Evolutionary conservation across 2,797 vertebrate species (phyloP).

Genomic region (Aselliscus stoliczkanus): DNA sequence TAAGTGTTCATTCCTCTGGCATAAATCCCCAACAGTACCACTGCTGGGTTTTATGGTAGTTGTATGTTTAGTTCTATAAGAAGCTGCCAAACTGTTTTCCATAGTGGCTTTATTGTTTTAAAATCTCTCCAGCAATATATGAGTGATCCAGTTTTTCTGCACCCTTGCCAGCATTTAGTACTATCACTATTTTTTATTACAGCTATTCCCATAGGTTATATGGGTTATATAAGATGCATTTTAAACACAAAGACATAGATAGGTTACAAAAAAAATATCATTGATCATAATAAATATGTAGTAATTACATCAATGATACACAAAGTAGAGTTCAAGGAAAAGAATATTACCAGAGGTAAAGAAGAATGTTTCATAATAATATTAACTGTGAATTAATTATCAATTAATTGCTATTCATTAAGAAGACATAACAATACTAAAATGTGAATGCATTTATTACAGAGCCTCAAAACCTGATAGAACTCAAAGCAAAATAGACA

Average conservation of each 20-base stretch:
- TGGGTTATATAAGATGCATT: neutral
- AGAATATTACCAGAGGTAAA: neutral
- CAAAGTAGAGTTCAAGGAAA: neutral
- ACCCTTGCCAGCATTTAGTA: neutral
- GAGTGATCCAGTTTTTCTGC: neutral
- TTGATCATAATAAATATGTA: neutral
- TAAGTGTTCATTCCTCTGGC: neutral
- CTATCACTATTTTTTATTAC: neutral
- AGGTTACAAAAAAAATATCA: neutral
- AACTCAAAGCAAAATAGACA: neutral
- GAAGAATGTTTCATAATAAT: neutral
- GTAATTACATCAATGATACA: neutral
- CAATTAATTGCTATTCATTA: conserved; percentile 7
- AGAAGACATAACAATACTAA: neutral
- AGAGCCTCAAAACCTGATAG: neutral
- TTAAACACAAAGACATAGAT: neutral
- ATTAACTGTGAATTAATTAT: neutral
- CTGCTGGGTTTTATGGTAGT: neutral
- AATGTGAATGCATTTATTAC: neutral
- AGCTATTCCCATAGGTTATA: neutral
- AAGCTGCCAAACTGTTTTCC: neutral
- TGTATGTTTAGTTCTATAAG: neutral
- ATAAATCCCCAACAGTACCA: neutral
- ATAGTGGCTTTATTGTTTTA: neutral
- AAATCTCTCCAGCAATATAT: neutral